phyloP scores from a whole-genome alignment of 64 coral and sea anemone species.

The Exaiptasia diaphana region DNA sequence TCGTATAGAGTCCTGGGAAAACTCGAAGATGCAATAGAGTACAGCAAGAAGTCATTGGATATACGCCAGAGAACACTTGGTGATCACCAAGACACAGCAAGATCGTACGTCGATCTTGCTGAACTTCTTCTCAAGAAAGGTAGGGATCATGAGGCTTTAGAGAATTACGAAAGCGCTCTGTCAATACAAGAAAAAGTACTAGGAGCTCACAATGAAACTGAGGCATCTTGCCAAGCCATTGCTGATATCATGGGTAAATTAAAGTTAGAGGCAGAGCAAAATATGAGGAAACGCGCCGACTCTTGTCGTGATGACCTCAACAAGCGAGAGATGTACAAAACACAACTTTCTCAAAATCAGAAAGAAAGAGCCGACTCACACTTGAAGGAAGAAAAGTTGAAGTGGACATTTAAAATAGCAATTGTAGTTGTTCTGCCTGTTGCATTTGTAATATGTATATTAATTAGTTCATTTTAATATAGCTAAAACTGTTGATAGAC shows the following conservation, averaged over 20 bases:
- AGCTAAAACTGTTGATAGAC: no score
- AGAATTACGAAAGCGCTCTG: background rate
- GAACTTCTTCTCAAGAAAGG: background rate
- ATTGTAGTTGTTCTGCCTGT: no score
- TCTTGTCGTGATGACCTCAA: background rate
- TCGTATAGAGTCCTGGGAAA: constrained; percentile 19
- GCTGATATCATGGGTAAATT: background rate
- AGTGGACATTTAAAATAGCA: no score
- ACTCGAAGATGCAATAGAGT: background rate
- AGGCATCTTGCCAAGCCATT: background rate
- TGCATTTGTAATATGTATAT: no score
- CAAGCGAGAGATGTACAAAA: background rate
- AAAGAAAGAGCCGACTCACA: background rate
- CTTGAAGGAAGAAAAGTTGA: no score
- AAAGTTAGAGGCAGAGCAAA: background rate
- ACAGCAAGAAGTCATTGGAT: background rate
- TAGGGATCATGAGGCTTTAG: background rate
- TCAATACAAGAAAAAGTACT: background rate
- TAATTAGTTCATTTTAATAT: no score
- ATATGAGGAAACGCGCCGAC: background rate
- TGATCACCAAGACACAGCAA: constrained; percentile 35
- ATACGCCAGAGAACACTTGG: background rate
- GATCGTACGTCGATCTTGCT: background rate
- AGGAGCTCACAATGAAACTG: background rate
- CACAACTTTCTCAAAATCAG: background rate